phyloP scores from a whole-genome alignment of 2,113 vertebrate genomes.

The Melanerpes aurifrons region DNA sequence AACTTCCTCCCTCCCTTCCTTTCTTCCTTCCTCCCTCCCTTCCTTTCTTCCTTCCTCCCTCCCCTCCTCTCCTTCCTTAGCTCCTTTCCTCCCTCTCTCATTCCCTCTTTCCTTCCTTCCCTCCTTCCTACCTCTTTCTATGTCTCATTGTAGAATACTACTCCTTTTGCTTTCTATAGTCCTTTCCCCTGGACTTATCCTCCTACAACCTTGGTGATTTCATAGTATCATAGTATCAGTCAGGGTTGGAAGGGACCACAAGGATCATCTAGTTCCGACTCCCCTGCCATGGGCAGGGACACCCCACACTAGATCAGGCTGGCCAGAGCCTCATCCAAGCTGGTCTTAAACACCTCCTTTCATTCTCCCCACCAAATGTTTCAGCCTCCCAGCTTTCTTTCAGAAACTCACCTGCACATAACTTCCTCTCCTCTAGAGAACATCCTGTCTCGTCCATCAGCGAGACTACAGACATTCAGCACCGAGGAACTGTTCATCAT shows the following conservation, averaged over 20 bases:
- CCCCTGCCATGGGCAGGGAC: too few relatives aligned
- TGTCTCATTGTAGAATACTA: neutral
- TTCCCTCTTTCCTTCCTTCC: too few relatives aligned
- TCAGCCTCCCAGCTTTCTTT: neutral
- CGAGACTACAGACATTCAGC: neutral
- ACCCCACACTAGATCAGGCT: too few relatives aligned
- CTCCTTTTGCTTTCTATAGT: neutral
- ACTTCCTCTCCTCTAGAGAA: neutral
- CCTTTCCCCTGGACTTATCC: neutral
- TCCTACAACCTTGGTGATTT: neutral
- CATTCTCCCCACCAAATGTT: neutral
- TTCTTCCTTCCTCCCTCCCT: too few relatives aligned
- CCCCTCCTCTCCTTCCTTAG: neutral
- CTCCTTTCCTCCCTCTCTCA: too few relatives aligned
- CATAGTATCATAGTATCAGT: too few relatives aligned
- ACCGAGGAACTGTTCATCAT: neutral
- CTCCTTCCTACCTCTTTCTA: neutral
- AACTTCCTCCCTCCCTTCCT: neutral
- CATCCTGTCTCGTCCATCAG: accelerated
- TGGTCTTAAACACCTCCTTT: too few relatives aligned
- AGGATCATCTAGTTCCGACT: too few relatives aligned
- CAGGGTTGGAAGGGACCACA: too few relatives aligned
- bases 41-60: too few relatives aligned
- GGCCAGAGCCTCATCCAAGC: too few relatives aligned
- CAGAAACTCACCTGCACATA: neutral